These are phyloP conservation scores for Morus bassanus DNA, from an alignment of 2,797 vertebrate species.

Conservation along the genomic window DNA sequence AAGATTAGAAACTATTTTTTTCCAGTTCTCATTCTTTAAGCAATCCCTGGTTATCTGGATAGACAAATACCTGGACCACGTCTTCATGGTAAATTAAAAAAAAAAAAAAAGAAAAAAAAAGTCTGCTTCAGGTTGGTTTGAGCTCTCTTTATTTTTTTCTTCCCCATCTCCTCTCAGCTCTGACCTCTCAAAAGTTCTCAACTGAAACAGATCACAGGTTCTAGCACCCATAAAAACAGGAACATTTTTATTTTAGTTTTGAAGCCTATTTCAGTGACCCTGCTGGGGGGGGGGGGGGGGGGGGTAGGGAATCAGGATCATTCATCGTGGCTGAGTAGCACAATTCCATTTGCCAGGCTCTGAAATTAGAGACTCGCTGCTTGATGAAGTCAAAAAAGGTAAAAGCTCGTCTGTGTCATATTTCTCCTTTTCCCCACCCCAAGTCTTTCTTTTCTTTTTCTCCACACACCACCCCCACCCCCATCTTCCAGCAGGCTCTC, in stretches of 20 bases:
- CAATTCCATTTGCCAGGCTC: constrained; percentile 83
- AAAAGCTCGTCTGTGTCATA: constrained; percentile 53
- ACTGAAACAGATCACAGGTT: constrained; percentile 81
- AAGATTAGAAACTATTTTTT: neutral
- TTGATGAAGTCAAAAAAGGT: constrained; percentile 84
- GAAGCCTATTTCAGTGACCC: constrained; percentile 79
- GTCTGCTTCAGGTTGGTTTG: neutral
- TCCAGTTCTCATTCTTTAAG: neutral
- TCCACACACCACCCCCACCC: neutral
- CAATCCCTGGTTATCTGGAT: neutral
- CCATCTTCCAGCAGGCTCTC: constrained; percentile 53
- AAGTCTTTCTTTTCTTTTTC: neutral
- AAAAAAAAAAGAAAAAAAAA: constrained; percentile 59
- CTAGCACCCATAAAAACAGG: constrained; percentile 75
- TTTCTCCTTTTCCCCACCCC: constrained; percentile 37
- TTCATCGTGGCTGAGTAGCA: constrained; percentile 78
- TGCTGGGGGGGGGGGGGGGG: constrained; percentile 56
- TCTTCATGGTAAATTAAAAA: constrained; percentile 70
- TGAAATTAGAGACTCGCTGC: constrained; percentile 83
- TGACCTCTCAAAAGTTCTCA: constrained; percentile 42
- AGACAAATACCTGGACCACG: neutral
- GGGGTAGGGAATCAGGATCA: constrained; percentile 52
- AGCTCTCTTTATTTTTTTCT: neutral
- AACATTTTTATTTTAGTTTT: constrained; percentile 85
- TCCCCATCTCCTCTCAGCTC: neutral